Evolutionary conservation across 2,113 vertebrate genomes (phyloP), one percentile per base, ranked within the genome.

Genomic region (Spheniscus mendiculus): DNA sequence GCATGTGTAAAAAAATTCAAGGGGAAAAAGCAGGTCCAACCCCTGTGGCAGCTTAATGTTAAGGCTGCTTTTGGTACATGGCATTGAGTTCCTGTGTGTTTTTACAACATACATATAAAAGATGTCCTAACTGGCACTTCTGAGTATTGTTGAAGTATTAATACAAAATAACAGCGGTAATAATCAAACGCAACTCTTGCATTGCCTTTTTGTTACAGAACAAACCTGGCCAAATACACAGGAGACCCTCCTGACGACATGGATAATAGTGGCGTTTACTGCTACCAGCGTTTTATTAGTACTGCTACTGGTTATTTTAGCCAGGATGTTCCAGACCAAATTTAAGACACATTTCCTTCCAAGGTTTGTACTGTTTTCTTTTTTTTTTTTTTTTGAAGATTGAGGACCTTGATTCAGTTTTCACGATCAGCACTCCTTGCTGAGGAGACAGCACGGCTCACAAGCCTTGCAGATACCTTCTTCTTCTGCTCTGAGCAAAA

Each of bases 191-290:
- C 82, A 63, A 53, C 47, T 91, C 56, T 58, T 91, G 59, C 63
- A 42, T 69, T 90, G 34, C 70, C 52, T 63, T 94, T 97, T 89
- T 89, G 6, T 18, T 78, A 11, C 97, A 99, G 99, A 99, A 88
- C 98, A 98, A 97, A 97, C 98, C 2, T 99, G 98, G 99, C 98
- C 98, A 74, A 96, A 98, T 92, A 98, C 98, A 45, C 98, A 98
- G 19, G 98, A 99, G 89, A 98, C 98, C 62, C 98, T 99, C 73
- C 97, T 99, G 93, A 98, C 98, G 20, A 99, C 99, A 5, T 99
- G 99, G 99, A 99, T 99, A 96, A 98, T 99, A 61, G 99, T 99
- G 94, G 99, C 99, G 0, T 98, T 99, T 96, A 99, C 99, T 5
- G 99, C 99, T 12, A 99, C 99, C 96, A 99, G 99, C 1, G 98